Conservation (phyloP, 2,888 invertebrate species). For the Himalopsyche tibetana region DNA sequence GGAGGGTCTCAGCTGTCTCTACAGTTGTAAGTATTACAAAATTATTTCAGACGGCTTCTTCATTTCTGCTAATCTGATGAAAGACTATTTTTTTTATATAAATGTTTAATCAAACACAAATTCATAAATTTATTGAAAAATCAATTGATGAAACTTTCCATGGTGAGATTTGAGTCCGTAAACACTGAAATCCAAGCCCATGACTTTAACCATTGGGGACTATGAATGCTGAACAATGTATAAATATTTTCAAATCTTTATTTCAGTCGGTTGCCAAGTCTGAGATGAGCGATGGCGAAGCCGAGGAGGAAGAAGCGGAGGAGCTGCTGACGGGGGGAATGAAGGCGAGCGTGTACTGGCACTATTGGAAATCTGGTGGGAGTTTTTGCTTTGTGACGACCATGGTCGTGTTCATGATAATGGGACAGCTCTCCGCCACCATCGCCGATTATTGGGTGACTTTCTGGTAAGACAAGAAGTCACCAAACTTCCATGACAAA, state of each 20-base stretch:
- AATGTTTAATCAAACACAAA: no score
- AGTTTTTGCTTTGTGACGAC: slow-evolving; percentile 71
- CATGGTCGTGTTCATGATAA: slow-evolving; percentile 67
- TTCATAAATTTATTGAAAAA: no score
- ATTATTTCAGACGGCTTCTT: background rate
- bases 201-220: no score
- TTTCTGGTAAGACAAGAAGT: slow-evolving; percentile 56
- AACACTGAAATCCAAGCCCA: background rate
- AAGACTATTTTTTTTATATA: no score
- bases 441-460: slow-evolving; percentile 64
- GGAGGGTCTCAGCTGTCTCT: slow-evolving; percentile 71
- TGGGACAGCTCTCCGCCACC: slow-evolving; percentile 64
- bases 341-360: slow-evolving; percentile 72
- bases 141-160: no score
- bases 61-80: no score
- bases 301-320: slow-evolving; percentile 69
- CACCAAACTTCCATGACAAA: no score
- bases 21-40: slow-evolving; percentile 69
- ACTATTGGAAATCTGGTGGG: slow-evolving; percentile 76
- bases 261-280: slow-evolving; percentile 49
- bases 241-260: background rate
- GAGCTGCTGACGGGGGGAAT: slow-evolving; percentile 70
- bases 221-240: background rate
- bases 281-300: slow-evolving; percentile 68
- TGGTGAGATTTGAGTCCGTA: background rate